Conservation (phyloP, 2,797 vertebrate genomes). For the Pachyuromys duprasi region DNA sequence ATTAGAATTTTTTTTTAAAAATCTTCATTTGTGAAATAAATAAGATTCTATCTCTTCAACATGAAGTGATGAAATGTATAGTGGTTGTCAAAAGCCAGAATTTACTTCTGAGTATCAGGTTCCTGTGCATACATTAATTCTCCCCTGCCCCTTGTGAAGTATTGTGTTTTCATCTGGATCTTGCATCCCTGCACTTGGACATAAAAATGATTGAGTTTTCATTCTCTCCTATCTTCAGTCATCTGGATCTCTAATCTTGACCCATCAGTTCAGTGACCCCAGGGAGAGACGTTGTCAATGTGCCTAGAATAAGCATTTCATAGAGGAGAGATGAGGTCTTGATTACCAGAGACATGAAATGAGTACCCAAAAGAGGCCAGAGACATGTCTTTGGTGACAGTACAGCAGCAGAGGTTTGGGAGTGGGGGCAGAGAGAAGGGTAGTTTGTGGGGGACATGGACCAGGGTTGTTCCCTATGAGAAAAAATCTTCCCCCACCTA, state of each 20-base stretch:
- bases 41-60: neutral
- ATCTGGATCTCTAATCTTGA: neutral
- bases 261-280: neutral
- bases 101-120: neutral
- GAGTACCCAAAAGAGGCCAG: neutral
- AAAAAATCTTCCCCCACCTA: neutral
- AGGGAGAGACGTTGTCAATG: neutral
- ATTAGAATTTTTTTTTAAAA: neutral
- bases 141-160: too few relatives aligned
- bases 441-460: neutral
- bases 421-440: neutral
- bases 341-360: neutral
- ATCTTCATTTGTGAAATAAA: neutral
- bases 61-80: neutral
- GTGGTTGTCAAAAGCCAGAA: neutral
- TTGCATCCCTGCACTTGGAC: neutral
- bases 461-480: too few relatives aligned
- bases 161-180: neutral
- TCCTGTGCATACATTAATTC: fast-evolving
- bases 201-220: neutral
- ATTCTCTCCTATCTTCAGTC: neutral
- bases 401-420: neutral
- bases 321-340: neutral
- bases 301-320: neutral
- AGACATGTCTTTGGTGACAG: neutral